These are phyloP conservation scores for Girardinichthys multiradiatus DNA, from an alignment of 2,113 vertebrate species.

Conservation along the genomic window DNA sequence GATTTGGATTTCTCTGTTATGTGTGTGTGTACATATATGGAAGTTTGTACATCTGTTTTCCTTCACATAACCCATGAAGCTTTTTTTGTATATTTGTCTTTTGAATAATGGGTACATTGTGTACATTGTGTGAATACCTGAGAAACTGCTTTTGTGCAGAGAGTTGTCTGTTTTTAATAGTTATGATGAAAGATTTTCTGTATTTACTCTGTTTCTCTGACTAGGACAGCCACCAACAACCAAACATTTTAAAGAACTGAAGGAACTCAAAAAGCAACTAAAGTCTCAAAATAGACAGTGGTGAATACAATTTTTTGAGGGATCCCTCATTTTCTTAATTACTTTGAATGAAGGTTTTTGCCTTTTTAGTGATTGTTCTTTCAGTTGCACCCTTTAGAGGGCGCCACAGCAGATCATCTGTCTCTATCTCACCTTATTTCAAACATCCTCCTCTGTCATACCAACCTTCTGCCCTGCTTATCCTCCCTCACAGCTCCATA, in stretches of 20 bases:
- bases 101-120: slow-evolving; percentile 19
- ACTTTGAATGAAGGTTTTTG: background rate
- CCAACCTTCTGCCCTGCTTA: too few species aligned
- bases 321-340: background rate
- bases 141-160: background rate
- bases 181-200: background rate
- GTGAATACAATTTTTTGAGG: background rate
- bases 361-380: too few species aligned
- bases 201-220: background rate
- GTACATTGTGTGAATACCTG: slow-evolving; percentile 6
- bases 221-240: background rate
- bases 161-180: background rate
- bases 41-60: slow-evolving; percentile 3
- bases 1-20: slow-evolving; percentile 4
- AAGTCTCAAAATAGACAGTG: background rate
- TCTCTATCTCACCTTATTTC: background rate
- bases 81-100: slow-evolving; percentile 21
- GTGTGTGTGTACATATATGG: slow-evolving; percentile 16
- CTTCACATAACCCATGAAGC: slow-evolving; percentile 23
- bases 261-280: background rate
- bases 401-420: background rate
- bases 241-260: background rate
- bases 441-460: background rate
- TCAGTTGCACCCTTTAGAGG: too few species aligned
- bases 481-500: too few species aligned